Evolutionary conservation across 37 sponge, comb jelly and placozoan species (phyloP).

Genomic region (Diacarnus erythraeanus): DNA sequence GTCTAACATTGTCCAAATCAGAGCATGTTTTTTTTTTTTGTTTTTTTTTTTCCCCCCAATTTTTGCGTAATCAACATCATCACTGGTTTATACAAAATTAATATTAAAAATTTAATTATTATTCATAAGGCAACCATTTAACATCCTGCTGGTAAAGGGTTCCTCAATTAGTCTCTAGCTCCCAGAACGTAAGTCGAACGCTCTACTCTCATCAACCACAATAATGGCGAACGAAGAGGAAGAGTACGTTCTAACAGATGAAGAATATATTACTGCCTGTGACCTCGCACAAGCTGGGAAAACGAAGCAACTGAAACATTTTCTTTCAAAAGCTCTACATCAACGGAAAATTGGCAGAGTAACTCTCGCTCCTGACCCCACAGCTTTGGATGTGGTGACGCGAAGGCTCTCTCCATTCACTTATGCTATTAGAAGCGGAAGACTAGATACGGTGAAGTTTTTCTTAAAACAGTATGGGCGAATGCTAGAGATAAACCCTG

Average conservation of each 20-base stretch:
- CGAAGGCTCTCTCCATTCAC: conserved; percentile 46
- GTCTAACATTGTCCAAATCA: too few relatives aligned
- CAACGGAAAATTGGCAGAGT: not conserved
- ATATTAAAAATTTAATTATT: too few relatives aligned
- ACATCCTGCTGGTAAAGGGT: not conserved
- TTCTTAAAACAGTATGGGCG: conserved; percentile 26
- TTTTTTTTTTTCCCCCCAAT: too few relatives aligned
- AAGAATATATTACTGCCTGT: conserved; percentile 22
- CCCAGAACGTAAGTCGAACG: too few relatives aligned
- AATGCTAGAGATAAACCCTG: conserved; percentile 32
- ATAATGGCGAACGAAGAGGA: not conserved
- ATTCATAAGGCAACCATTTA: too few relatives aligned
- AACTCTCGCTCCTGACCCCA: conserved; percentile 13
- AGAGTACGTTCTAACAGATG: conserved; percentile 10
- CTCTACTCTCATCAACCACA: too few relatives aligned
- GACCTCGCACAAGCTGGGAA: conserved; percentile 10
- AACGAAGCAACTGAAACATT: conserved; percentile 13
- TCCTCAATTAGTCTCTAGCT: too few relatives aligned
- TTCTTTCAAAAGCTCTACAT: not conserved
- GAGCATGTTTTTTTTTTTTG: too few relatives aligned
- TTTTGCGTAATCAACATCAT: too few relatives aligned
- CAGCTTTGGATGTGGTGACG: not conserved
- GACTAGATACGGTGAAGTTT: conserved; percentile 22
- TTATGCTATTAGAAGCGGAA: conserved; percentile 46
- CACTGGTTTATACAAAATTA: too few relatives aligned